Evolutionary conservation across 2,888 invertebrate species (phyloP), one percentile per base, ranked within the genome.

Genomic region (Cryptophagus acutangulus): DNA sequence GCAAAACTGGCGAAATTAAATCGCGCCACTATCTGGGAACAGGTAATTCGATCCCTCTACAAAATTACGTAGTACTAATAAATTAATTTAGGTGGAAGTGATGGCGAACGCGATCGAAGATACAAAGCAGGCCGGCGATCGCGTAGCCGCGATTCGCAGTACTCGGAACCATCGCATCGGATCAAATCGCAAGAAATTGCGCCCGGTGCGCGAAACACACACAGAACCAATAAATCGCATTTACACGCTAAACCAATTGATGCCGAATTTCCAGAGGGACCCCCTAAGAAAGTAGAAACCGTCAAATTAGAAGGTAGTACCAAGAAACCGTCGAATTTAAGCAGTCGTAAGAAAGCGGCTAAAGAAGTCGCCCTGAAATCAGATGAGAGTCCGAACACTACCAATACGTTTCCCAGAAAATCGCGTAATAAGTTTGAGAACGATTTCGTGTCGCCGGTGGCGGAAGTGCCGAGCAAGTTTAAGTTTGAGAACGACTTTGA

Each of bases 371-470:
- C 24, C n/a, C n/a, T 20, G n/a, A 6, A 6, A 6, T 15, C 31
- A 28, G 65, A 69, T 54, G 66, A 65, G 9, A 59, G 55, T 38
- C 58, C 60, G 1, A 55, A 51, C 17, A 36, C 45, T 15, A 49
- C 54, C 10, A 55, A 56, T 37, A 63, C 64, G 13, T 65, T 65
- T 48, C 63, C 66, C 2, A 56, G 66, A 29, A 67, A 67, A 71
- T n/a, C 72, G 61, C 45, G 74, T 70, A 58, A 74, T 66, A 50
- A 77, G 70, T 51, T 51, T 34, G 84, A 84, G 59, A 84, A 85
- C 62, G 84, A 84, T 63, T 85, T 85, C 54, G 76, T 81, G 60
- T 36, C 49, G 9, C 66, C 68, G 39, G 64, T 58, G 40, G 62
- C 52, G 46, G 61, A 57, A 39, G 48, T 51, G 42, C 55, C 48